These are phyloP conservation scores for Chrosomus eos DNA, from an alignment of 2,797 vertebrate species.

Conservation along the genomic window DNA sequence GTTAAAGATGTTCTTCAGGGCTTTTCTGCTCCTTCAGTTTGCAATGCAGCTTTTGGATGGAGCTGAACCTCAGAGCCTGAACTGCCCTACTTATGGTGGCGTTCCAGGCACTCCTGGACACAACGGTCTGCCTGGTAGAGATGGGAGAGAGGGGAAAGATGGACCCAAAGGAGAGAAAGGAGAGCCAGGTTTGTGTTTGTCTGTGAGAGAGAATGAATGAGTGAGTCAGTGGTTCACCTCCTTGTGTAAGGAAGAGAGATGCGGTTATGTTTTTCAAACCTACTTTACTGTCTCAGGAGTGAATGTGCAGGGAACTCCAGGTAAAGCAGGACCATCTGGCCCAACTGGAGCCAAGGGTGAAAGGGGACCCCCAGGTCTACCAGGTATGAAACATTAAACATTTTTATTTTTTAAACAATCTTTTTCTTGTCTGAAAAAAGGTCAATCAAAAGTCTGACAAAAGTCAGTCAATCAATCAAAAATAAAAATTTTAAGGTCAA, in stretches of 20 bases:
- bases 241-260: neutral
- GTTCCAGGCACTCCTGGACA: constrained; percentile 53
- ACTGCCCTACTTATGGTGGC: constrained; percentile 32
- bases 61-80: constrained; percentile 29
- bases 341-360: constrained; percentile 31
- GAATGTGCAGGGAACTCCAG: constrained; percentile 41
- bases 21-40: constrained; percentile 19
- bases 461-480: too few species aligned
- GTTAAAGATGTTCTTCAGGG: neutral
- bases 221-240: neutral
- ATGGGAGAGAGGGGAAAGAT: constrained; percentile 42
- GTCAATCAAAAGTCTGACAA: too few species aligned
- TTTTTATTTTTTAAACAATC: neutral
- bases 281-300: constrained; percentile 25
- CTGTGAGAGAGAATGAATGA: neutral
- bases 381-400: neutral
- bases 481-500: too few species aligned
- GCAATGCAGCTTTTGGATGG: neutral
- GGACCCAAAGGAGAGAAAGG: constrained; percentile 55
- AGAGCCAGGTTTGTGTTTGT: constrained; percentile 39
- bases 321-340: constrained; percentile 48
- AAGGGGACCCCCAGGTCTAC: constrained; percentile 9
- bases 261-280: neutral
- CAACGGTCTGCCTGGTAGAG: constrained; percentile 49
- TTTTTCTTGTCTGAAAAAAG: too few species aligned